Evolutionary conservation across 2,113 vertebrate genomes (phyloP).

Genomic region (Myrmophylax atrothorax): DNA sequence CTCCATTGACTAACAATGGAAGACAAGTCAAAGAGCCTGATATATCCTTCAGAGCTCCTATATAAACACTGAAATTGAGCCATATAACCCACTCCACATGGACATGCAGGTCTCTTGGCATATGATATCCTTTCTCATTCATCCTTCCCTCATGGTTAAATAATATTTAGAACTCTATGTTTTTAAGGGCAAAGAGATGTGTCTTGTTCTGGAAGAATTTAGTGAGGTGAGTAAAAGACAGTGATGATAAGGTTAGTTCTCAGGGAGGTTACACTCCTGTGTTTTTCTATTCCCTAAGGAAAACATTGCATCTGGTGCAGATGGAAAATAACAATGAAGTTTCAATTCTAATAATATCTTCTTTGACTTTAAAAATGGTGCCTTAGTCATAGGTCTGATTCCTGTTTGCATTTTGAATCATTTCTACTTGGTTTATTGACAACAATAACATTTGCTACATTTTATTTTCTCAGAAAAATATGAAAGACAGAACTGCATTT

Average conservation of each 20-base stretch:
- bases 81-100: background rate
- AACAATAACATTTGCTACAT: constrained; percentile 22
- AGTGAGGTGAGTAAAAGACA: background rate
- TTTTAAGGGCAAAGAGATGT: background rate
- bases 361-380: constrained; percentile 35
- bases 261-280: background rate
- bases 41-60: background rate
- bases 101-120: background rate
- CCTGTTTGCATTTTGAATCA: constrained; percentile 21
- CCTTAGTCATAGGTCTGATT: constrained; percentile 28
- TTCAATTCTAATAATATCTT: background rate
- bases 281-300: background rate
- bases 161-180: background rate
- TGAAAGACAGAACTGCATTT: background rate
- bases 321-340: background rate
- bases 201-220: background rate
- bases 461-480: constrained; percentile 10
- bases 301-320: background rate
- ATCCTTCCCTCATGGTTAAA: background rate
- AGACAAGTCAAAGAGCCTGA: background rate
- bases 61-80: background rate
- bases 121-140: background rate
- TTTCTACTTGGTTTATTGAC: constrained; percentile 36
- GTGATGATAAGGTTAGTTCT: background rate
- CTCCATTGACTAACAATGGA: background rate